Evolutionary conservation across 2,888 invertebrate species (phyloP).

Genomic region (Aporophyla nigra): DNA sequence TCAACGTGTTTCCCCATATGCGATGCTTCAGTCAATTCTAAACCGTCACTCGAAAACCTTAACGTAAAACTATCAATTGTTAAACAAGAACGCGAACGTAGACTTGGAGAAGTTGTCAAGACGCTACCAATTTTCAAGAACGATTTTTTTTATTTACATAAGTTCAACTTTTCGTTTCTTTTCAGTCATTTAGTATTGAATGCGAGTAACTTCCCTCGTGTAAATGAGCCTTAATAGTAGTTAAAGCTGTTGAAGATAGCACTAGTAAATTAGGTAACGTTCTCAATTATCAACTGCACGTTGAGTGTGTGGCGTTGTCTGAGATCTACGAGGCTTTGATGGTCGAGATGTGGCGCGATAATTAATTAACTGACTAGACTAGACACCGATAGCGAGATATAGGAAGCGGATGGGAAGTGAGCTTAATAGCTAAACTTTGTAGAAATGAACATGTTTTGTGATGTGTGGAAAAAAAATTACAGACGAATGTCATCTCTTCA

Average conservation of each 20-base stretch:
- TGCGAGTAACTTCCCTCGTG: background rate
- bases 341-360: background rate
- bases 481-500: no score
- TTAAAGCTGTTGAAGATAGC: background rate
- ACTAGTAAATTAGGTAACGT: background rate
- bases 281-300: conserved; percentile 17
- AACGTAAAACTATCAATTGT: background rate
- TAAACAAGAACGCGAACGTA: no score
- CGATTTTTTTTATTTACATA: background rate
- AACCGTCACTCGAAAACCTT: no score
- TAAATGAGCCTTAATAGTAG: background rate
- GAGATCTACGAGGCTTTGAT: conserved; percentile 3
- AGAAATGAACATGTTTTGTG: background rate
- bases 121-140: background rate
- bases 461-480: background rate
- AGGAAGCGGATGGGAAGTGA: background rate
- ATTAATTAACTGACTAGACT: conserved; percentile 10
- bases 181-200: background rate
- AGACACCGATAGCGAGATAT: background rate
- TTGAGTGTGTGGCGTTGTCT: conserved; percentile 12
- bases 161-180: background rate
- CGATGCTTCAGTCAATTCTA: no score
- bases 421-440: background rate
- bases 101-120: background rate
- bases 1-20: no score